These are phyloP conservation scores for Hyaena hyaena DNA, from an alignment of 2,113 vertebrate species.

Conservation along the genomic window DNA sequence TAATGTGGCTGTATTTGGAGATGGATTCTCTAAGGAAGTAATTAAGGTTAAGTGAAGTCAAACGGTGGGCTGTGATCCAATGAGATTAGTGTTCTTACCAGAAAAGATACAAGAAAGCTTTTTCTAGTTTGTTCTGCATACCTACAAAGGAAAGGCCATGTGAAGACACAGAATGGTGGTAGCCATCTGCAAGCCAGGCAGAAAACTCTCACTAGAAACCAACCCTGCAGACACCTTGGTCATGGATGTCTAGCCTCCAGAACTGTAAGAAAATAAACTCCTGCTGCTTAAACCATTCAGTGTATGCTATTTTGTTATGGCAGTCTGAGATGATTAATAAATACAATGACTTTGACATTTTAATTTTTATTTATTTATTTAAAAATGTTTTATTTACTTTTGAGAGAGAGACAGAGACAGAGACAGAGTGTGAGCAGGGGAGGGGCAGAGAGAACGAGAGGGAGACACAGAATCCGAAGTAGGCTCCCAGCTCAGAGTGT, in stretches of 20 bases:
- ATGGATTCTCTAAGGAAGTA: not conserved
- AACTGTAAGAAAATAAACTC: constrained; percentile 2
- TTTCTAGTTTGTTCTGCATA: not conserved
- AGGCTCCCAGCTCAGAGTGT: no score
- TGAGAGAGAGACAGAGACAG: no score
- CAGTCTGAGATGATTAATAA: not conserved
- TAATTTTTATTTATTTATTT: not conserved
- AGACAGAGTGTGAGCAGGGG: no score
- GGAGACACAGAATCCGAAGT: no score
- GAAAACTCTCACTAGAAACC: not conserved
- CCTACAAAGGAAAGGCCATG: not conserved
- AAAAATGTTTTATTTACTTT: no score
- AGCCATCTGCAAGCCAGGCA: not conserved
- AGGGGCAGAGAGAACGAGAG: no score
- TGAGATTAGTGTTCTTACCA: not conserved
- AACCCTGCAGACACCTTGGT: not conserved
- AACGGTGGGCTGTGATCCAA: not conserved
- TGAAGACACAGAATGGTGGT: not conserved
- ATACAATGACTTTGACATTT: not conserved
- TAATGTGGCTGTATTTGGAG: not conserved
- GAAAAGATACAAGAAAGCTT: not conserved
- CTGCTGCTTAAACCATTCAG: not conserved
- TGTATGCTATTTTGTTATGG: not conserved
- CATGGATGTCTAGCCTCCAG: not conserved
- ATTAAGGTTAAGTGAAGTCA: not conserved